phyloP scores from a whole-genome alignment of 2,113 vertebrate genomes.

The Bubo scandiacus region DNA sequence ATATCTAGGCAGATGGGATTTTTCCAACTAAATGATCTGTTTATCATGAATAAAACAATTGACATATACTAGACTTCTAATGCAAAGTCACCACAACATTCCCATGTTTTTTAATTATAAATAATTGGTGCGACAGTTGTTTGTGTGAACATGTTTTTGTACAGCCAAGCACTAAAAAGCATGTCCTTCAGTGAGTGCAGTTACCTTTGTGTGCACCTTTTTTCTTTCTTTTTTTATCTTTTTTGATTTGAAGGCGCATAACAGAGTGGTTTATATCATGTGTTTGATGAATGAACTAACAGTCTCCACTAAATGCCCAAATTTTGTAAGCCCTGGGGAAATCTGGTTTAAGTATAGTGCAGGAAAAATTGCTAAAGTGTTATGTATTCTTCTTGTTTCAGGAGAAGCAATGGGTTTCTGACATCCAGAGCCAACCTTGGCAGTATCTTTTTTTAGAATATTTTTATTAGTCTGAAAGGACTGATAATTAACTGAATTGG shows the following conservation, averaged over 20 bases:
- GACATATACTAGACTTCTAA: conserved; percentile 70
- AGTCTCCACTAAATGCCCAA: conserved; percentile 13
- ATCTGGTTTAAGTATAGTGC: conserved; percentile 11
- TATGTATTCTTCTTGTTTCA: conserved; percentile 3
- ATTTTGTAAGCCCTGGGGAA: not conserved
- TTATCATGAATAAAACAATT: conserved; percentile 82
- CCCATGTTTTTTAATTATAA: conserved; percentile 72
- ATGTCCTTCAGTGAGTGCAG: conserved; percentile 31
- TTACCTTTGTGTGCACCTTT: conserved; percentile 49
- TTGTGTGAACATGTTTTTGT: conserved; percentile 62
- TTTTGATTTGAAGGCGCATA: conserved; percentile 33
- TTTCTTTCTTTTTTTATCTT: not conserved
- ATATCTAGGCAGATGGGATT: conserved; percentile 88
- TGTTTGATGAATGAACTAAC: conserved; percentile 32
- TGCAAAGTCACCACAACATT: conserved; percentile 72
- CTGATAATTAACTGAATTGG: not conserved
- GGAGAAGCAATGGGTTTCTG: not conserved
- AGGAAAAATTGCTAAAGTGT: conserved; percentile 37
- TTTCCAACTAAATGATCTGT: conserved; percentile 81
- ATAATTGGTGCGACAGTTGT: conserved; percentile 73
- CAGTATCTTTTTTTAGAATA: not conserved
- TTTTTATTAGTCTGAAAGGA: not conserved
- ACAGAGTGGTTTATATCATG: conserved; percentile 18
- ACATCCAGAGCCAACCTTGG: not conserved
- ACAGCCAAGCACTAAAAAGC: conserved; percentile 49